Evolutionary conservation across 1,140 invertebrate genomes (phyloP), one percentile per base, ranked within the genome.

Genomic region (Drosophila sproati): DNA sequence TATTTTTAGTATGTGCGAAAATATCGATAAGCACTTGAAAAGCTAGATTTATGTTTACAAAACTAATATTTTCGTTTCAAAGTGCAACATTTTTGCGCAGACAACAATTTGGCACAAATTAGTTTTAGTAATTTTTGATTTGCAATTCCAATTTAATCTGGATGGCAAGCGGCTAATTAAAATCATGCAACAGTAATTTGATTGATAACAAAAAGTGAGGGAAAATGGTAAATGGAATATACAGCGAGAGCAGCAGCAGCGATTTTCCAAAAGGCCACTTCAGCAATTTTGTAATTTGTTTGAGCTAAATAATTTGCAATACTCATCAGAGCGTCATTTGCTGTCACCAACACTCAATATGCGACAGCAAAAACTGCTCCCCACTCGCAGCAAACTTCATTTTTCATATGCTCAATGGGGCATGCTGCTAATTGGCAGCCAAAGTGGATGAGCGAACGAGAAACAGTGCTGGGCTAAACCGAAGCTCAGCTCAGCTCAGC

Each of bases 331-430:
- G 29, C 32, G 51, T 52, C 51, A 12, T 32, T 50, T 31, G 48
- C 48, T 43, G 39, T 43, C 39, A n/a, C 39, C 5, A 43, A 43
- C 39, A 43, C 39, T 50, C 29, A 48, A 20, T 28, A 48, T 0
- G 6, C 47, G 20, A 20, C 47, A 10, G 3, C 37, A 39, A 29
- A 4, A 3, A 3, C 48, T 4, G 0, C 6, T n/a, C 4, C 29
- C 47, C 4, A 2, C 3, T 20, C 47, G n/a, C 45, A 3, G 20
- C 48, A 52, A 37, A 48, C 64, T 68, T 55, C 60, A 72, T 66
- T 76, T 76, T 72, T 76, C 60, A 76, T 72, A 59, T 66, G 52
- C 54, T 59, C 67, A 75, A 75, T 71, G 43, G 59, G 54, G 59
- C 67, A 55, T 70, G 61, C 57, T 56, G 51, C 55, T 51, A 64